Evolutionary conservation across 2,888 invertebrate species (phyloP).

Genomic region (Brenthis daphne): DNA sequence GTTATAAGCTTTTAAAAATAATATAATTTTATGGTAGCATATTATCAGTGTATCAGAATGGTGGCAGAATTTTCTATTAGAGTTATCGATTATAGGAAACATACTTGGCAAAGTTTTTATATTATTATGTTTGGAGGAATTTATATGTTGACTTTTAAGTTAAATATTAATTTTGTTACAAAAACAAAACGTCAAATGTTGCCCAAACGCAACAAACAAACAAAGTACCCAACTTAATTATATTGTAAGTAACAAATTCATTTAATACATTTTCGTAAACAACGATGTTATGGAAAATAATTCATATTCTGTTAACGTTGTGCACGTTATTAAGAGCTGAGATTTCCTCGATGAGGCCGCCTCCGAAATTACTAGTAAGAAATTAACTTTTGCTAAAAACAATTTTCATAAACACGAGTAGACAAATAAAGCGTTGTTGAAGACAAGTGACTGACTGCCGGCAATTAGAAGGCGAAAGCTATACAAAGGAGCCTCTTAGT

Average conservation of each 20-base stretch:
- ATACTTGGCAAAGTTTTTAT: no score
- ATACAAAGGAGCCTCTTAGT: constrained; percentile 70
- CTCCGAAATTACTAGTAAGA: constrained; percentile 28
- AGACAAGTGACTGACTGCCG: constrained; percentile 74
- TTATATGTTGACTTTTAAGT: no score
- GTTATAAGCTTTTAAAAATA: no score
- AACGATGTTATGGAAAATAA: constrained; percentile 10
- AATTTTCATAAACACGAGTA: constrained; percentile 54
- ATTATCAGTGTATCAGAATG: no score
- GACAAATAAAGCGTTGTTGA: constrained; percentile 63
- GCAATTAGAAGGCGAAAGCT: constrained; percentile 65
- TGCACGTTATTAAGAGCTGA: constrained; percentile 10
- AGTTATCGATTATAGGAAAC: no score
- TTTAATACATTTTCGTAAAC: constrained; percentile 4
- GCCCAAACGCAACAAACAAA: background rate
- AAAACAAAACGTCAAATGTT: no score
- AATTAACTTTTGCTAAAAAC: constrained; percentile 38
- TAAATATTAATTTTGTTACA: no score
- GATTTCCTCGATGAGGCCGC: constrained; percentile 6
- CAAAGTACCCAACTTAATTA: background rate
- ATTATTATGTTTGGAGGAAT: no score
- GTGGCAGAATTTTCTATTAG: no score
- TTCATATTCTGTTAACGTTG: constrained; percentile 12
- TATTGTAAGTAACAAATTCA: constrained; percentile 7
- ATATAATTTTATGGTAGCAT: no score